A percentile compares a stretch with the other conserved stretches of the same genome.
Evolutionary conservation across 2,888 invertebrate species (phyloP).

Genomic region (Rosalia funebris): DNA sequence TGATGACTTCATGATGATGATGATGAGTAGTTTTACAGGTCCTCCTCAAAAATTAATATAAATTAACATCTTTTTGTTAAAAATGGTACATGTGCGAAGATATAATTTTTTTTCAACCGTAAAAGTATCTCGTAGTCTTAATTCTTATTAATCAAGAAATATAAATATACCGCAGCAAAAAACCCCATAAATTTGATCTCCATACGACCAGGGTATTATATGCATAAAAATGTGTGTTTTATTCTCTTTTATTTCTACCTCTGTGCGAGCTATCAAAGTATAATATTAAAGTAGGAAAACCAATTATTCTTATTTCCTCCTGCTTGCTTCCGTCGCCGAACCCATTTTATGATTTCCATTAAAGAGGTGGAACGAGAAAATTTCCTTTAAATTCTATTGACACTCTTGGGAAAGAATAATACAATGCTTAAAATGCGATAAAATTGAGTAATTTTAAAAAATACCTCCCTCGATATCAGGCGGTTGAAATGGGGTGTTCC

Average conservation of each 20-base stretch:
- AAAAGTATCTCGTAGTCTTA: too few species aligned
- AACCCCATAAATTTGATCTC: neutral
- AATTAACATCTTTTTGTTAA: too few species aligned
- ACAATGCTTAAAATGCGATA: neutral
- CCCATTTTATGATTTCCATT: constrained; percentile 16
- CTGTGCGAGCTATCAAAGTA: neutral
- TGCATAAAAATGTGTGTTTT: neutral
- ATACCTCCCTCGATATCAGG: neutral
- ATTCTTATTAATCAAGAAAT: too few species aligned
- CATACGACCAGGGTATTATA: neutral
- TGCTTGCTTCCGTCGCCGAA: constrained; percentile 17
- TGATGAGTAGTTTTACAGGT: too few species aligned
- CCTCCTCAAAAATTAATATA: too few species aligned
- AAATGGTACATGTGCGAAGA: too few species aligned
- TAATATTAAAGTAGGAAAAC: constrained; percentile 20
- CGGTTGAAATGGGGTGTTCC: neutral
- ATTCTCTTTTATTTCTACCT: constrained; percentile 13
- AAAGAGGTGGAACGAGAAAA: constrained; percentile 16
- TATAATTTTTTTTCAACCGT: too few species aligned
- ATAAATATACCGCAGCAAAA: too few species aligned
- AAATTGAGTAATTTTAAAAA: neutral
- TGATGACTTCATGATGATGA: too few species aligned
- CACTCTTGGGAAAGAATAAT: constrained; percentile 10
- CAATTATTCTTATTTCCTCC: constrained; percentile 26
- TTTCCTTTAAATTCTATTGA: constrained; percentile 19